phyloP scores from a whole-genome alignment of 2,888 invertebrate genomes.

The Auanema freiburgensis region DNA sequence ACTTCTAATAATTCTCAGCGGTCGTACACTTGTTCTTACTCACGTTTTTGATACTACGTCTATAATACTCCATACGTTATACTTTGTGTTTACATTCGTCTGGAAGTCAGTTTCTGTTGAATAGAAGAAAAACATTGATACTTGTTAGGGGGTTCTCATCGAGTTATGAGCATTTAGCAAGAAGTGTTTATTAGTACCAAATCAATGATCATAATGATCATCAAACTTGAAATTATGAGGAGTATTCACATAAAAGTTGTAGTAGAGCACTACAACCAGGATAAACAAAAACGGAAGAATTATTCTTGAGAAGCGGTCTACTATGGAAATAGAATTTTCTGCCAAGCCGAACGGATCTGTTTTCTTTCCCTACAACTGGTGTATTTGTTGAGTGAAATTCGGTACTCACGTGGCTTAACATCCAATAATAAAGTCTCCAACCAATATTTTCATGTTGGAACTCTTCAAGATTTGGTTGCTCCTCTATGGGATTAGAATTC shows the following conservation, averaged over 20 bases:
- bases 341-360: slow-evolving; percentile 45
- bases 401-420: slow-evolving; percentile 44
- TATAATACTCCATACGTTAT: too few species aligned
- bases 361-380: slow-evolving; percentile 28
- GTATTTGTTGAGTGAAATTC: background rate
- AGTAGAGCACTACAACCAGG: slow-evolving; percentile 79
- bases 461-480: slow-evolving; percentile 31
- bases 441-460: slow-evolving; percentile 49
- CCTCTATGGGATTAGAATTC: background rate
- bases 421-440: slow-evolving; percentile 51
- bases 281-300: slow-evolving; percentile 79
- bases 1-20: too few species aligned
- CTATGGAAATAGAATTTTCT: slow-evolving; percentile 38
- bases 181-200: too few species aligned
- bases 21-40: too few species aligned
- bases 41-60: too few species aligned
- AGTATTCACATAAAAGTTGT: slow-evolving; percentile 68
- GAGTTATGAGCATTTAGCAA: too few species aligned
- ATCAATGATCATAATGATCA: slow-evolving; percentile 10
- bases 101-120: too few species aligned
- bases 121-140: too few species aligned
- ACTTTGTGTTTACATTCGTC: too few species aligned
- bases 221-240: slow-evolving; percentile 40
- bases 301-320: slow-evolving; percentile 67
- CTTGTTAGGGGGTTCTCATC: too few species aligned